Percentiles rank a stretch among this genome's conserved stretches.
These are phyloP conservation scores for Corticium candelabrum DNA, from an alignment of 37 sponge, comb jelly and placozoan genomes.

Conservation along the genomic window DNA sequence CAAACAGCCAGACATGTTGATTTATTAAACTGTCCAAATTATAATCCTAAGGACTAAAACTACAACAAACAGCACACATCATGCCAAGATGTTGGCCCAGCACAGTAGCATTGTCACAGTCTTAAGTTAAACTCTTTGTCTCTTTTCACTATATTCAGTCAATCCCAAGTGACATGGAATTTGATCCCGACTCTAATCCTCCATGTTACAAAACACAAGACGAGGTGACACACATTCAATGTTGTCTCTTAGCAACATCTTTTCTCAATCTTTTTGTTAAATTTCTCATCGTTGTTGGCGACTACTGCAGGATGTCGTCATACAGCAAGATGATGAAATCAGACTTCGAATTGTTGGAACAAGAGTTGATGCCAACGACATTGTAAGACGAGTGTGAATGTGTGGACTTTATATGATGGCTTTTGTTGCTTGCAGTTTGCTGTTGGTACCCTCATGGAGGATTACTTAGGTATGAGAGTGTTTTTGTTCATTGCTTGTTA, in stretches of 20 bases:
- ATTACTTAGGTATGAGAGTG: constrained; percentile 77
- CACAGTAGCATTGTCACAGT: too few relatives aligned
- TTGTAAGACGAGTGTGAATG: constrained; percentile 45
- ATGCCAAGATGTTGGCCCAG: too few relatives aligned
- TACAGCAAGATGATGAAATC: constrained; percentile 80
- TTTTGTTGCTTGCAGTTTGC: constrained; percentile 58
- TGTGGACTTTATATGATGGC: background rate
- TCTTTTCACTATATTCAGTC: constrained; percentile 32
- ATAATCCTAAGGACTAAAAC: too few relatives aligned
- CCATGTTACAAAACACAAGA: constrained; percentile 80
- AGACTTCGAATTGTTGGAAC: constrained; percentile 87
- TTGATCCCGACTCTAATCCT: constrained; percentile 88
- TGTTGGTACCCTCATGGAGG: constrained; percentile 93
- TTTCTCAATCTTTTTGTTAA: constrained; percentile 1
- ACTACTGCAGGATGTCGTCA: constrained; percentile 60
- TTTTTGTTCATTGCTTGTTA: constrained; percentile 27
- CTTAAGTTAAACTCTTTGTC: too few relatives aligned
- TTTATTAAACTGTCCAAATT: too few relatives aligned
- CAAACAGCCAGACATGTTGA: too few relatives aligned
- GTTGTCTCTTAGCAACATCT: background rate
- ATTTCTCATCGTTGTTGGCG: background rate
- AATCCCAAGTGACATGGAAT: constrained; percentile 89
- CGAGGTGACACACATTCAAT: constrained; percentile 35
- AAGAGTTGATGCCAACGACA: constrained; percentile 90
- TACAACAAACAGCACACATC: too few relatives aligned